Percentiles rank a stretch among this genome's conserved stretches.
Conservation (phyloP, 2,888 invertebrate genomes). For the Torymus texanus region DNA sequence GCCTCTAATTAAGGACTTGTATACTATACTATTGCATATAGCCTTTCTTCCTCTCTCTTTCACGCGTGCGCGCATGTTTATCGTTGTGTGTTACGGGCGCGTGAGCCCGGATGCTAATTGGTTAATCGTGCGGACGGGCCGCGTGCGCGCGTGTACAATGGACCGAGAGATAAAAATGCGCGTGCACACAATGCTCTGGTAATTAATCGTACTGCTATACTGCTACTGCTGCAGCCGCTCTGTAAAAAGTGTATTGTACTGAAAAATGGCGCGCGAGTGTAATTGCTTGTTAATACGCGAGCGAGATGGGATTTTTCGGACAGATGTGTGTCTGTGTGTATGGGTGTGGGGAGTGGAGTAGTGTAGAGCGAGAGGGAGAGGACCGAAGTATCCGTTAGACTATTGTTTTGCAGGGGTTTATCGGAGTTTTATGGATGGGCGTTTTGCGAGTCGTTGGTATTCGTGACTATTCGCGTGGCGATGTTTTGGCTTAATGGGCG, state of each 20-base stretch:
- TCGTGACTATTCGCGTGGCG: no score
- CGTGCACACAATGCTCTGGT: slow-evolving; percentile 44
- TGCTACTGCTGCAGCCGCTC: slow-evolving; percentile 3
- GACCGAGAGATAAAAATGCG: slow-evolving; percentile 14
- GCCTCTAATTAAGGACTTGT: no score
- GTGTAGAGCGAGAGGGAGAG: no score
- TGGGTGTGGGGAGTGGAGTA: no score
- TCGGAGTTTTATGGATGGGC: no score
- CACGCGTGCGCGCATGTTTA: slow-evolving; percentile 38
- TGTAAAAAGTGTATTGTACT: slow-evolving; percentile 21
- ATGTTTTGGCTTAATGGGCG: no score
- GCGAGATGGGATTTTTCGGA: not conserved
- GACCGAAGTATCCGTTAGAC: not conserved
- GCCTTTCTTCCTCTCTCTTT: slow-evolving; percentile 55
- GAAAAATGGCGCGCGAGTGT: slow-evolving; percentile 53
- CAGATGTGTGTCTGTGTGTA: slow-evolving; percentile 13
- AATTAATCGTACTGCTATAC: slow-evolving; percentile 61
- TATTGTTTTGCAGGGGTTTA: no score
- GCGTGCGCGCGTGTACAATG: slow-evolving; percentile 51
- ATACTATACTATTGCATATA: no score
- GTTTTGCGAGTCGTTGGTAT: no score
- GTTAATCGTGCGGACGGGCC: slow-evolving; percentile 63
- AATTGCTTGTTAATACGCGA: slow-evolving; percentile 56
- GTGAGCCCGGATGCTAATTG: slow-evolving; percentile 40
- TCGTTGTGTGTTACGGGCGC: no score